Evolutionary conservation across 2,888 invertebrate species (phyloP), one percentile per base, ranked within the genome.

Genomic region (Blastobasis adustella): DNA sequence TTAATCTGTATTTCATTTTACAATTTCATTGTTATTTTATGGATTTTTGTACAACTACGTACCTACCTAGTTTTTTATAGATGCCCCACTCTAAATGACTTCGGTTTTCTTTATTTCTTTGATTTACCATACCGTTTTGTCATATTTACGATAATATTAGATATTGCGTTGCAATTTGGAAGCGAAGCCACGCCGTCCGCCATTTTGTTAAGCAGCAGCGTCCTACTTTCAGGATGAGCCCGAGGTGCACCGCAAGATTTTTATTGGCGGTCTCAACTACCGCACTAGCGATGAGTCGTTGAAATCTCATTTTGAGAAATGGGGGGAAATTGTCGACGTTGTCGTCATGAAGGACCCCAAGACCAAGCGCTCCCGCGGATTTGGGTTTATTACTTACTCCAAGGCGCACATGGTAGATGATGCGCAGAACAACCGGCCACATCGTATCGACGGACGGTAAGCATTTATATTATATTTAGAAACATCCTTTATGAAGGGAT

Each of bases 361-460:
- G 67, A 98, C 98, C 0, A 97, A 97, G 73, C 91, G 98, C 57
- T 98, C 98, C 5, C 91, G 99, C 56, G 99, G 99, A 1, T 99
- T 99, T 78, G 99, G 99, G 2, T 99, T 99, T 73, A 98, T 99
- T 56, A 99, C 99, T 0, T 99, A 98, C 75, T 95, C 96, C 1
- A 92, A 95, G 63, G 95, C 97, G 46, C 94, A 95, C 73, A 97
- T 97, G 97, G 97, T 99, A 7, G 98, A 99, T 82, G 96, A 96
- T 76, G 98, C 98, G 4, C 98, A 99, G 78, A 92, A 91, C 74
- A 93, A 94, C 45, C 90, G 95, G 50, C 98, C 98, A 0, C 98
- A 98, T 74, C 93, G 94, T 64, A 96, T 98, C 47, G 98, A 98
- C 79, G 96, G 96, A 47, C 92, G 92, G 91, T 91, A 69, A 82